A percentile compares a stretch with the other conserved stretches of the same genome.
phyloP scores from a whole-genome alignment of 2,113 vertebrate genomes.

The Calyptommatus sinebrachiatus region DNA sequence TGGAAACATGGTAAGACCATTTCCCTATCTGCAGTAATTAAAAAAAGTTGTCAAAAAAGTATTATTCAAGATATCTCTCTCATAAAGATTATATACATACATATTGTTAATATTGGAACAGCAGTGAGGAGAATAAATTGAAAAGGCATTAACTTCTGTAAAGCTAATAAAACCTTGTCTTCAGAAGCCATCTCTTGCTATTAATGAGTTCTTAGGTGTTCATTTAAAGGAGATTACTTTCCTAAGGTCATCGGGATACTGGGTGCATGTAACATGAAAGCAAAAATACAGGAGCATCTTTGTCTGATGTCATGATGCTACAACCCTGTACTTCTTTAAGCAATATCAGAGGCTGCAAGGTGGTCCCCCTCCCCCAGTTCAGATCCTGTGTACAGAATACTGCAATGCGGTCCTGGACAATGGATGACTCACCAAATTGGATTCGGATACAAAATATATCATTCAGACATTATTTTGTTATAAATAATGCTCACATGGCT shows the following conservation, averaged over 20 bases:
- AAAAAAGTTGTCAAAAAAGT: too few relatives aligned
- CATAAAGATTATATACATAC: too few relatives aligned
- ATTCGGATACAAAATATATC: too few relatives aligned
- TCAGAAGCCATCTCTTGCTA: conserved; percentile 44
- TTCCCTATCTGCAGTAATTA: too few relatives aligned
- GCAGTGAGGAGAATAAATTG: conserved; percentile 47
- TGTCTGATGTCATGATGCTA: background rate
- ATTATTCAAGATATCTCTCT: too few relatives aligned
- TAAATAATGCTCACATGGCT: too few relatives aligned
- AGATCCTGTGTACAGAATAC: background rate
- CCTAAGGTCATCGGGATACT: conserved; percentile 36
- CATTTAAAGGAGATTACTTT: conserved; percentile 46
- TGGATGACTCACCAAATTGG: background rate
- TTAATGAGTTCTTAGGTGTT: conserved; percentile 51
- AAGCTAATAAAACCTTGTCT: conserved; percentile 58
- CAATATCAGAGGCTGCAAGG: background rate
- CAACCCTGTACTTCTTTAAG: conserved; percentile 1
- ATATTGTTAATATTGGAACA: conserved; percentile 25
- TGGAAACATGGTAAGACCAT: too few relatives aligned
- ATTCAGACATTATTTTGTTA: too few relatives aligned
- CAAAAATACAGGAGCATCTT: conserved; percentile 24
- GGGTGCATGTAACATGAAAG: conserved; percentile 13
- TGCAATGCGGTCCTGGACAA: background rate
- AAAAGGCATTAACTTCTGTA: conserved; percentile 53
- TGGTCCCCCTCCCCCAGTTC: background rate